These are phyloP conservation scores for Poeciliopsis turrubarensis DNA, from an alignment of 2,113 vertebrate species.

Conservation along the genomic window DNA sequence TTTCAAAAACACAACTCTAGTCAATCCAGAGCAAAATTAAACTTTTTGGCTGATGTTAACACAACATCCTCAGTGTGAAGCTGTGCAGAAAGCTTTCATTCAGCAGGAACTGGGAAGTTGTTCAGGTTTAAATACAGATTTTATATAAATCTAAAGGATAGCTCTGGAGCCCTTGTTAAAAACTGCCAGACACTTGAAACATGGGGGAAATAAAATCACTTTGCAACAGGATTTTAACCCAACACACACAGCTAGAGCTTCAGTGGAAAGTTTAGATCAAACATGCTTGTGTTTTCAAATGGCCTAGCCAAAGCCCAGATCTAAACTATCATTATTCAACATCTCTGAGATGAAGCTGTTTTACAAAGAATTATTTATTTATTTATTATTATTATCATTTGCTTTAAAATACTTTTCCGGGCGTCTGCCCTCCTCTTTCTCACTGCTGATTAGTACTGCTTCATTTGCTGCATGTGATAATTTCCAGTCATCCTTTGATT, in stretches of 20 bases:
- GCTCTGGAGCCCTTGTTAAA: background rate
- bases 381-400: background rate
- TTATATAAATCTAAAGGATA: too few species aligned
- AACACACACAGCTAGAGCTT: background rate
- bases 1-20: too few species aligned
- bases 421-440: constrained; percentile 58
- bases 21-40: too few species aligned
- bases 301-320: background rate
- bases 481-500: constrained; percentile 78
- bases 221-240: background rate
- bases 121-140: too few species aligned
- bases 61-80: too few species aligned
- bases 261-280: background rate
- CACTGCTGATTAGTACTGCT: constrained; percentile 71
- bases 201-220: background rate
- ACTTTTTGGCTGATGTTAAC: too few species aligned
- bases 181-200: background rate
- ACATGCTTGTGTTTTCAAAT: background rate
- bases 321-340: too few species aligned
- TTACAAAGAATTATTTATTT: too few species aligned
- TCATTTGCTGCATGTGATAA: constrained; percentile 74
- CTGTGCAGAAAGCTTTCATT: too few species aligned
- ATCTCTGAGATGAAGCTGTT: too few species aligned
- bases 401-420: constrained; percentile 55
- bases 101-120: too few species aligned